A percentile compares a stretch with the other conserved stretches of the same genome.
Conservation (phyloP, 2,888 invertebrate species). For the Synergus itoensis region DNA sequence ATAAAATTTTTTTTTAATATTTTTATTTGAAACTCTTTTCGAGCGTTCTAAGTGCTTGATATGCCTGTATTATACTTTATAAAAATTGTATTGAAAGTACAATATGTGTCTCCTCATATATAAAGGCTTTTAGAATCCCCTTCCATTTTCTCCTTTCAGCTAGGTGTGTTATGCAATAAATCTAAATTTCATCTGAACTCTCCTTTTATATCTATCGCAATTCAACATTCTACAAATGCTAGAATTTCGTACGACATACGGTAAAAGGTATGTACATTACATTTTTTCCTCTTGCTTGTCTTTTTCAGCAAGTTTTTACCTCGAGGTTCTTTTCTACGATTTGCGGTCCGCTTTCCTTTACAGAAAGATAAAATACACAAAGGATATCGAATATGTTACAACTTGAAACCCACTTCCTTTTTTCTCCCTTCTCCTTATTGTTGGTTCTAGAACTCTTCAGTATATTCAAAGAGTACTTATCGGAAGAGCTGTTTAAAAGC, state of each 20-base stretch:
- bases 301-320: slow-evolving; percentile 10
- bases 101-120: neutral
- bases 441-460: neutral
- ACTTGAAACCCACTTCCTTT: slow-evolving; percentile 25
- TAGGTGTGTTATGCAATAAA: neutral
- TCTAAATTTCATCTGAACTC: neutral
- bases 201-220: neutral
- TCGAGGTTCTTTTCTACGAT: neutral
- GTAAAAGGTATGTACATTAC: neutral
- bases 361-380: slow-evolving; percentile 35
- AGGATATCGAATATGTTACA: slow-evolving; percentile 36
- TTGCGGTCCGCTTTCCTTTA: neutral
- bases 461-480: slow-evolving; percentile 5
- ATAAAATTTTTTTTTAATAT: no score
- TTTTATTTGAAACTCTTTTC: no score
- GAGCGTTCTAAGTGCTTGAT: neutral
- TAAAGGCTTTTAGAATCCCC: neutral
- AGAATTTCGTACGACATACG: neutral
- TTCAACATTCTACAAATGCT: slow-evolving; percentile 9
- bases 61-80: neutral
- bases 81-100: neutral
- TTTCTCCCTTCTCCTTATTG: slow-evolving; percentile 12
- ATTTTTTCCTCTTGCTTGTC: neutral
- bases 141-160: neutral
- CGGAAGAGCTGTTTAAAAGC: slow-evolving; percentile 16